Base-by-base conservation (phyloP, 2,797 vertebrate genomes). In the Megalops cyprinoides region DNA sequence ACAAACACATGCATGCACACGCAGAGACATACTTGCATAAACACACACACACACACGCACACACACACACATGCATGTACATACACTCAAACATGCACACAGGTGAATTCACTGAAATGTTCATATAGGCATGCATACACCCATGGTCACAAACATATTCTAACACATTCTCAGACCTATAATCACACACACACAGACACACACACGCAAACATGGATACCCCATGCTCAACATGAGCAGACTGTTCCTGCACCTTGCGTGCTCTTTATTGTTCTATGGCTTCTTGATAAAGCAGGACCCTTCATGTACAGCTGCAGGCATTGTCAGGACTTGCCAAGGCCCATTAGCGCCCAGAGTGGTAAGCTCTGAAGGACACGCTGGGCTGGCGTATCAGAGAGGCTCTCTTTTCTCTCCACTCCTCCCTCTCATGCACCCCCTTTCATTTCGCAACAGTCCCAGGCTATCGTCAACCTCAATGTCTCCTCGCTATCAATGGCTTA, bases 361-460 rank as follows among this genome's bases (percentile, higher is more conserved):
- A 95, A 92, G 90, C 90, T 95, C 88, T 88, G 89, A 94, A 94
- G 92, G 94, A 95, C 94, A 95, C 94, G 93, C 91, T 92, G 89
- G 84, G 87, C 88, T 92, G 90, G 91, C 92, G 91, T 87, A 89
- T 93, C 92, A 79, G 78, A 56, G 25, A 49, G 76, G 51, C 56
- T 77, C 37, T 48, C 82, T 76, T 60, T 71, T 74, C 23, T 76
- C 69, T 53, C 74, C 78, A 65, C 48, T 76, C 56, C 85, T 84
- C 85, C n/a, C 73, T 76, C 76, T 82, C 34, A 83, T 77, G 82
- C 60, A 49, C 80, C 82, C 81, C 89, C 88, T 88, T 94, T 90
- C 92, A 89, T 92, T 92, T 93, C 89, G 90, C 89, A 93, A 90
- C 87, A 89, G 85, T 90, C 91, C 51, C 84, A 86, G 9, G 87